Percentiles rank a stretch among this genome's conserved stretches.
These are phyloP conservation scores for Lycophotia porphyrea DNA, from an alignment of 2,888 invertebrate species.

Conservation along the genomic window DNA sequence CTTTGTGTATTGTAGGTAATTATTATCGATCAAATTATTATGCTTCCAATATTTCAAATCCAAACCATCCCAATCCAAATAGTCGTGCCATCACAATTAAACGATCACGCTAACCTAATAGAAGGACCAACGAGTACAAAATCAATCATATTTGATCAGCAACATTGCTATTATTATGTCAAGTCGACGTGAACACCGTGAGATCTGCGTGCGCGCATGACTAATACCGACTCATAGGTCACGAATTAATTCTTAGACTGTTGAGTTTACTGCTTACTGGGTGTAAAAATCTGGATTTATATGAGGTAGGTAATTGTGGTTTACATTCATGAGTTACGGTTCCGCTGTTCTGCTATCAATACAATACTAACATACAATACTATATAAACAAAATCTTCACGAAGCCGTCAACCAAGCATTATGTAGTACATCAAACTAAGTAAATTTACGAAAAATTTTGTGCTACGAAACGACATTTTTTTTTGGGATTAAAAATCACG, in stretches of 20 bases:
- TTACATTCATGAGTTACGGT: background rate
- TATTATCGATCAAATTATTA: background rate
- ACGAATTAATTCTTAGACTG: constrained; percentile 64
- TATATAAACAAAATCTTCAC: no score
- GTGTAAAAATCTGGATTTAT: constrained; percentile 50
- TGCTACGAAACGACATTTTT: no score
- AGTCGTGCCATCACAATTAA: constrained; percentile 53
- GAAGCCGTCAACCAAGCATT: no score
- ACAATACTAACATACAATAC: no score
- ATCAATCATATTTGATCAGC: constrained; percentile 70
- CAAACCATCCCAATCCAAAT: constrained; percentile 2
- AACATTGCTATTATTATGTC: constrained; percentile 69
- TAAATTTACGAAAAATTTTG: no score
- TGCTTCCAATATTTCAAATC: constrained; percentile 14
- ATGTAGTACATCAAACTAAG: no score
- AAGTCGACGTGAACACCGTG: constrained; percentile 66
- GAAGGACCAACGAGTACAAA: constrained; percentile 58
- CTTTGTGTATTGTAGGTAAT: background rate
- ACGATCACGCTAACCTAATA: constrained; percentile 53
- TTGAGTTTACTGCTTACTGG: constrained; percentile 33
- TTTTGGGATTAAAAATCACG: no score
- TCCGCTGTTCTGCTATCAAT: no score
- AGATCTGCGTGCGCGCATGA: constrained; percentile 64
- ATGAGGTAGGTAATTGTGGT: background rate
- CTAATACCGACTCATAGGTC: constrained; percentile 63